Evolutionary conservation across 1,140 invertebrate genomes (phyloP).

Genomic region (Zaprionus ghesquierei): DNA sequence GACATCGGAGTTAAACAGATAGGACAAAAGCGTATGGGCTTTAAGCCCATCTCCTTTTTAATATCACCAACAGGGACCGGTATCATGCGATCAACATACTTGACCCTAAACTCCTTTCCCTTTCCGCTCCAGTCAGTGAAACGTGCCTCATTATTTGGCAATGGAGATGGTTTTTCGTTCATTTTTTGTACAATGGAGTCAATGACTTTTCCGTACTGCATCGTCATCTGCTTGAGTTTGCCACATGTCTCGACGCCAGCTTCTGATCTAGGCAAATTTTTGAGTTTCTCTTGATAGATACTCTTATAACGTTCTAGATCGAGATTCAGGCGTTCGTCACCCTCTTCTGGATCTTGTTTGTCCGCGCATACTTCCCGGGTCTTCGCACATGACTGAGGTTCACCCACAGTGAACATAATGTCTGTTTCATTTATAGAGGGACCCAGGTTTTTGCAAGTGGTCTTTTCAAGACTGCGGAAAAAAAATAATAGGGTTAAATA

Average conservation of each 20-base stretch:
- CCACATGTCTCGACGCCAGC: not conserved
- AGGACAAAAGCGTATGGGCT: constrained; percentile 59
- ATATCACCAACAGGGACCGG: constrained; percentile 28
- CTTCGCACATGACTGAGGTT: constrained; percentile 6
- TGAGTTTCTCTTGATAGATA: not conserved
- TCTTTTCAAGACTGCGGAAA: not conserved
- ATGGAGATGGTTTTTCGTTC: not conserved
- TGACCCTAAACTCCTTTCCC: not conserved
- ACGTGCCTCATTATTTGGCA: not conserved
- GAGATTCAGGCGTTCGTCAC: constrained; percentile 38
- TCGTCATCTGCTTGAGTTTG: constrained; percentile 1
- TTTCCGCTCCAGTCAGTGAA: constrained; percentile 17
- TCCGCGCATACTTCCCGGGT: not conserved
- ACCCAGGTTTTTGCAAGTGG: constrained; percentile 12
- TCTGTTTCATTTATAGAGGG: constrained; percentile 33
- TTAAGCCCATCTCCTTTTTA: constrained; percentile 15
- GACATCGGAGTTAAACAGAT: constrained; percentile 52
- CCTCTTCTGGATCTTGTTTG: constrained; percentile 17
- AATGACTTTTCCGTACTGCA: constrained; percentile 6
- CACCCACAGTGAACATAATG: constrained; percentile 48
- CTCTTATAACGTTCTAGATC: constrained; percentile 49
- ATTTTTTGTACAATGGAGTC: constrained; percentile 15
- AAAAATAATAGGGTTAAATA: too few relatives aligned
- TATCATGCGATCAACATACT: constrained; percentile 15
- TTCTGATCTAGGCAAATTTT: not conserved